Base-by-base conservation (phyloP, 1,140 invertebrate genomes). In the Augochlora pura region DNA sequence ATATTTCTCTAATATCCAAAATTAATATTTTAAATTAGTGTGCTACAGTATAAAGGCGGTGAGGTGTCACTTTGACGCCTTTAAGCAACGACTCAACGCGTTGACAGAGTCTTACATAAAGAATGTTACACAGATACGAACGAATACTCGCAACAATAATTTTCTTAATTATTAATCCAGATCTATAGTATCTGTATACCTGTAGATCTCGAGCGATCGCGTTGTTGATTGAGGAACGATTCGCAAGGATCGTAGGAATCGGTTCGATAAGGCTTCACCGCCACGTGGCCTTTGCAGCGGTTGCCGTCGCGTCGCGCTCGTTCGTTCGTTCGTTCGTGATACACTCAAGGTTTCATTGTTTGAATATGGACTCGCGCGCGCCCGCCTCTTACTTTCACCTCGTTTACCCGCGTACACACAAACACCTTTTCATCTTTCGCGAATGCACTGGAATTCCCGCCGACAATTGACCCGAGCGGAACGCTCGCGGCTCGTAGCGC, bases 371-470 rank as follows among this genome's bases (percentile, higher is more conserved):
- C 62, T 79, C 62, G 18, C 63, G 23, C 63, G 23, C 62, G 63
- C 39, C 71, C 62, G 63, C 65, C 68, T 64, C 69, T 79, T 60
- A 79, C 77, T 79, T 79, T 79, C 77, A 79, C 77, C 77, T 74
- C 77, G 76, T 78, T 78, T 78, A 60, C 72, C 72, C 64, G 64
- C 76, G 64, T 68, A 60, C 42, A 78, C 76, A 63, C n/a, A n/a
- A n/a, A 78, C 76, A 63, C 76, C 49, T 65, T 78, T 73, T 79
- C 77, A 52, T 73, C 69, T 73, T 57, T 27, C 52, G 42, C 70
- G 71, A 74, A 66, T 59, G 71, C 71, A 64, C 77, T n/a, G 71
- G 62, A 39, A 73, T 73, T 67, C 77, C 38, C 27, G 63, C 70
- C 21, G 63, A 79, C 63, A 27, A 79, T 67, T 66, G 69, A 66